Evolutionary conservation across 1,140 invertebrate species (phyloP), one percentile per base, ranked within the genome.

Genomic region (Bombus soroeensis): DNA sequence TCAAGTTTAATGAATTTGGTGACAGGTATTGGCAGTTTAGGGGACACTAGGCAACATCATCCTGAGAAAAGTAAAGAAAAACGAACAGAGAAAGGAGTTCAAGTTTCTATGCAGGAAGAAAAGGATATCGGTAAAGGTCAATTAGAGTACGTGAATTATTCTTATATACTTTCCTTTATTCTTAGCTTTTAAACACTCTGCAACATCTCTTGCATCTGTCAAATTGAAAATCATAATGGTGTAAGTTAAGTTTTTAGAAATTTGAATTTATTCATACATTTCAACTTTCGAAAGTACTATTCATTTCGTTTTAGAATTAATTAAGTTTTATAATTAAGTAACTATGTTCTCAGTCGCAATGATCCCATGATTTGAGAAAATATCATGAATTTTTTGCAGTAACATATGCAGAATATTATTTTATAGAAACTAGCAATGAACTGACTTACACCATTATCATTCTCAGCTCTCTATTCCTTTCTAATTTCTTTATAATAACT

Each of bases 1-100:
- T 92, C 94, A 28, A 94, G 92, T 83, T 78, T 94, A 77, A 89
- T 89, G n/a, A 94, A 93, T 86, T 83, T 94, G 18, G 75, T 86
- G n/a, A 89, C 80, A 13, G 32, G 86, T 1, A 68, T 83, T 13
- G 74, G 87, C 15, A 57, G 59, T 2, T 15, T 86, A 0, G 43
- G 57, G 10, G 85, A 91, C 4, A 57, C 83, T 13, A 53, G 43
- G 9, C 81, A 79, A 18, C 66, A 73, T 39, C 64, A 77, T 39
- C 15, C 77, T 1, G 88, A 88, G 9, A 84, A 59, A 8, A 53
- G 12, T 3, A 86, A 39, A 15, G 76, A 85, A n/a, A 74, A 47
- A 25, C 64, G 34, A 1, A 25, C 0, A 8, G 81, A 87, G n/a
- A 81, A 72, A n/a, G 77, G 76, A 64, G 53, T 74, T 9, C 78